Percentiles rank a stretch among this genome's conserved stretches.
phyloP scores from a whole-genome alignment of 2,113 vertebrate species.

The Pteropus alecto region DNA sequence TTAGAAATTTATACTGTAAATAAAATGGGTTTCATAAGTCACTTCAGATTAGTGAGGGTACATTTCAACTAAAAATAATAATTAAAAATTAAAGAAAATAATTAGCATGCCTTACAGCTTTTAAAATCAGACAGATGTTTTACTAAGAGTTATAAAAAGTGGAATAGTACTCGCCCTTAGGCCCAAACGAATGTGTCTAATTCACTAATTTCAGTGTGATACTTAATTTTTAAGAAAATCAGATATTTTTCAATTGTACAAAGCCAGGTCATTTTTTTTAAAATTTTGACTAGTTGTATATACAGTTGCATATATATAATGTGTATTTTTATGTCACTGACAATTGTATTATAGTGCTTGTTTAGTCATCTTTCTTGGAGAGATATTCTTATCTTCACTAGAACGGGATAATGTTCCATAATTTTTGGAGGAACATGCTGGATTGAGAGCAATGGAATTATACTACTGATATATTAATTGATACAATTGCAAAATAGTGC shows the following conservation, averaged over 20 bases:
- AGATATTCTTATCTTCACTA: not conserved
- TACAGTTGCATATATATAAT: not conserved
- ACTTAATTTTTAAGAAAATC: conserved; percentile 34
- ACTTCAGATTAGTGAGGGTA: conserved; percentile 52
- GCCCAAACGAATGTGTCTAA: conserved; percentile 55
- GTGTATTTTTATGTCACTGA: not conserved
- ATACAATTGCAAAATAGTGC: not conserved
- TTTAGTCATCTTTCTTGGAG: not conserved
- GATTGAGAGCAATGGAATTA: not conserved
- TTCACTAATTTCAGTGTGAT: conserved; percentile 52
- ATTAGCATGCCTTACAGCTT: conserved; percentile 72
- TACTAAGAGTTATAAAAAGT: conserved; percentile 67
- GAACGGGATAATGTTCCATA: not conserved
- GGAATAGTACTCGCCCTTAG: conserved; percentile 57
- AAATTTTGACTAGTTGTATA: not conserved
- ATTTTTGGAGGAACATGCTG: not conserved
- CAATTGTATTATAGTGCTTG: not conserved
- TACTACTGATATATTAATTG: not conserved
- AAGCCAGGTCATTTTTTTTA: not conserved
- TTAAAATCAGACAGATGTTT: conserved; percentile 58
- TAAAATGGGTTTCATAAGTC: conserved; percentile 45
- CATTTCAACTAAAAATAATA: conserved; percentile 69
- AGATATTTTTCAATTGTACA: conserved; percentile 40
- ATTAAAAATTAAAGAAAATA: conserved; percentile 77
- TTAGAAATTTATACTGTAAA: conserved; percentile 66